phyloP scores from a whole-genome alignment of 2,888 invertebrate species.

The Cerceris rybyensis region DNA sequence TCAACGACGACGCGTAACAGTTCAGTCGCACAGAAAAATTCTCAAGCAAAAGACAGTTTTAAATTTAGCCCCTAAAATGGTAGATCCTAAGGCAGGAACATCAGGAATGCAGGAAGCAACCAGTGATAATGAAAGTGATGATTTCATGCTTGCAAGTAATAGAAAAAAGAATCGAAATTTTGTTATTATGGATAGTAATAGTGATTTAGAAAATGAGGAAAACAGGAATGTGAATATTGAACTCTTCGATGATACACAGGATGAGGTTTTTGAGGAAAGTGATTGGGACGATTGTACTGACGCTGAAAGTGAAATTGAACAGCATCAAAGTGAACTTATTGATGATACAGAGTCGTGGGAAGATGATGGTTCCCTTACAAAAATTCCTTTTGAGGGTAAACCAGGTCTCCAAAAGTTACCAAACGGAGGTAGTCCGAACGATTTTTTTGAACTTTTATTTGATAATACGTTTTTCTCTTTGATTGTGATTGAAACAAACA shows the following conservation, averaged over 20 bases:
- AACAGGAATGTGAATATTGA: conserved; percentile 8
- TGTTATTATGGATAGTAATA: conserved; percentile 10
- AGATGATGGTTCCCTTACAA: conserved; percentile 15
- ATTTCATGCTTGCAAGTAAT: conserved; percentile 1
- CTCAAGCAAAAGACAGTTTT: conserved; percentile 5
- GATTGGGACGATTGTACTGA: conserved; percentile 5
- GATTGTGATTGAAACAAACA: conserved; percentile 25
- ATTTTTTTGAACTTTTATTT: conserved; percentile 27
- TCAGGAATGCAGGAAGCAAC: conserved; percentile 8
- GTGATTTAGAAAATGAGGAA: conserved; percentile 12
- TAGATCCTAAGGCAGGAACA: conserved; percentile 15
- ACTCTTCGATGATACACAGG: conserved; percentile 14
- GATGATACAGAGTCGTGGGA: conserved; percentile 20
- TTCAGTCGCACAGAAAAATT: conserved; percentile 7
- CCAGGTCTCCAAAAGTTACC: conserved; percentile 18
- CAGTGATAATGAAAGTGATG: background rate
- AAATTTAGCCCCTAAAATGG: conserved; percentile 10
- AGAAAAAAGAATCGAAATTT: conserved; percentile 1
- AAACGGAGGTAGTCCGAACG: conserved; percentile 13
- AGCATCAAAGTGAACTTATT: conserved; percentile 18
- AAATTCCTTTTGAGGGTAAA: conserved; percentile 23
- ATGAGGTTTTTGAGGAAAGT: conserved; percentile 18
- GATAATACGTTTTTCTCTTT: conserved; percentile 21
- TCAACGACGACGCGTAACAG: background rate
- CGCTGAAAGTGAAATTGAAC: conserved; percentile 18